A percentile compares a stretch with the other conserved stretches of the same genome.
Conservation (phyloP, 64 coral and sea anemone species). For the Stichodactyla helianthus region DNA sequence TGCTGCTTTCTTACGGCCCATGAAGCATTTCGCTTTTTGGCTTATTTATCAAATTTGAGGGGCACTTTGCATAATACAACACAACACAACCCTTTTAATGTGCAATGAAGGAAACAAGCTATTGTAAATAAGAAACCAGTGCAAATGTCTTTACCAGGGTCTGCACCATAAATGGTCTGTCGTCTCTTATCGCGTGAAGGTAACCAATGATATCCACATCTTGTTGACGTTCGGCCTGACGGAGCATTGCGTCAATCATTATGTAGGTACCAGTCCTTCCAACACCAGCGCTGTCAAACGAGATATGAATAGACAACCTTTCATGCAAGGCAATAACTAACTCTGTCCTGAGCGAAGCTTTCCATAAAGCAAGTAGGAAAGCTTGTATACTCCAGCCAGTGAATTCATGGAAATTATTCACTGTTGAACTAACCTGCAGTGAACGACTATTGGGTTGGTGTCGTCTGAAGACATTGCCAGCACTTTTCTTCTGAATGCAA, state of each 20-base stretch:
- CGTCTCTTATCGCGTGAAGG: slow-evolving; percentile 51
- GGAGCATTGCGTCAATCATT: slow-evolving; percentile 64
- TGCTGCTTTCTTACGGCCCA: too few relatives aligned
- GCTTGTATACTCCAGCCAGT: too few relatives aligned
- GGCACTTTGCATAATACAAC: too few relatives aligned
- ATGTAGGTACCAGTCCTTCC: slow-evolving; percentile 68
- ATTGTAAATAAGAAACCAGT: too few relatives aligned
- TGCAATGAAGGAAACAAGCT: too few relatives aligned
- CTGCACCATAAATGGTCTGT: slow-evolving; percentile 63
- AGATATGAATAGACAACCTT: neutral
- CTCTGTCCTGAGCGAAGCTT: too few relatives aligned
- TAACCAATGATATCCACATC: slow-evolving; percentile 50
- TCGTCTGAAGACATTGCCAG: neutral
- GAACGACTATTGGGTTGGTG: slow-evolving; percentile 30
- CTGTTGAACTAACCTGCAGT: slow-evolving; percentile 45
- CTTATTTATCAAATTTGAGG: too few relatives aligned
- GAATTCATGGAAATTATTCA: too few relatives aligned
- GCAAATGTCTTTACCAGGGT: slow-evolving; percentile 23
- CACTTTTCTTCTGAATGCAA: slow-evolving; percentile 45
- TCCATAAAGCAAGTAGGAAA: too few relatives aligned
- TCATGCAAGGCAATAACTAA: too few relatives aligned
- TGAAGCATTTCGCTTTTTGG: too few relatives aligned
- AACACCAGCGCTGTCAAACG: slow-evolving; percentile 47
- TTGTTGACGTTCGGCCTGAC: slow-evolving; percentile 31
- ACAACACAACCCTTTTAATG: too few relatives aligned